Base-by-base conservation (phyloP, 1,140 invertebrate species). In the Habropoda laboriosa region DNA sequence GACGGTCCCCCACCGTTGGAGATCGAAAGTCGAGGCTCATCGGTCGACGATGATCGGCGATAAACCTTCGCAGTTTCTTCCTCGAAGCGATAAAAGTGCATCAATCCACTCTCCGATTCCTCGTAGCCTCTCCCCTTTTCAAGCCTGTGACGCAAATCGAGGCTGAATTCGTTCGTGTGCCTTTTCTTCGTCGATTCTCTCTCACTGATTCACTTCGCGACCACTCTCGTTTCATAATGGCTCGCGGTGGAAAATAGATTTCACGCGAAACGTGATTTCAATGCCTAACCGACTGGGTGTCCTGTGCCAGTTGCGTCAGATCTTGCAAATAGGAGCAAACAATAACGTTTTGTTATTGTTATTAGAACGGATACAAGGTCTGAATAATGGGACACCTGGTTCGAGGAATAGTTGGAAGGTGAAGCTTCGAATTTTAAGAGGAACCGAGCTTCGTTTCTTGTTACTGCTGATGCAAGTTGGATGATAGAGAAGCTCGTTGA, bases 111-210 rank as follows among this genome's bases (percentile, higher is more conserved):
- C 71, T 30, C 71, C 30, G 40, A 49, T 60, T 35, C 57, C 42
- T 10, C 61, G 38, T 24, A 16, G 38, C 61, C 61, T 42, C 27
- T 32, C 73, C 73, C 47, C 61, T 30, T 30, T 51, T n/a, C 30
- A n/a, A 3, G 35, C 16, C 51, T 35, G 32, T 76, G 74, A 76
- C 74, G 74, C 30, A 68, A 76, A 77, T 77, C 53, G 66, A 18
- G 66, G 32, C 30, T 49, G 53, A 30, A 77, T 77, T 68, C 55
- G 66, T 70, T 60, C 53, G 57, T n/a, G n/a, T n/a, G n/a, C 64
- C 66, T 77, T 55, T 70, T 60, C 64, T 27, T 60, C 53, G 21
- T 77, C 66, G 75, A 77, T 77, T 77, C 64, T 77, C 55, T 77
- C 64, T 77, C 55, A 77, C 63, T 77, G 53, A 77, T 38, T 77